These are phyloP conservation scores for Hiodon tergisus DNA, from an alignment of 2,113 vertebrate species.

Conservation along the genomic window DNA sequence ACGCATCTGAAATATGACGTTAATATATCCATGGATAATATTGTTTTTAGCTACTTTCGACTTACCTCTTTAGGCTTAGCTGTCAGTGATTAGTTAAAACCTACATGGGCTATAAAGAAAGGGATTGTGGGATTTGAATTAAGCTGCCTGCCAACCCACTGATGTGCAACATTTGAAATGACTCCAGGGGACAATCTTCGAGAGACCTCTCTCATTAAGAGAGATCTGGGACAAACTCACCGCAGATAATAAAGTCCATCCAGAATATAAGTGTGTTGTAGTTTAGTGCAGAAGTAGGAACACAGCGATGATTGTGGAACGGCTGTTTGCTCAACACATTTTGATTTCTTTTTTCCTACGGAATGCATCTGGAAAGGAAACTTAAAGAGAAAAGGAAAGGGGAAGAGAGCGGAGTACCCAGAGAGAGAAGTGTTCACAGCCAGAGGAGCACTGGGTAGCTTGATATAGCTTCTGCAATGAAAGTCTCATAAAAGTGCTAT, in stretches of 20 bases:
- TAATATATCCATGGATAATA: too few species aligned
- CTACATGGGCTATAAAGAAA: background rate
- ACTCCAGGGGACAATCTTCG: background rate
- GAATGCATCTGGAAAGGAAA: conserved; percentile 31
- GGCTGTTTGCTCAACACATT: background rate
- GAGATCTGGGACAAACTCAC: background rate
- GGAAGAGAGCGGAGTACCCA: conserved; percentile 45
- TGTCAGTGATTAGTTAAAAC: background rate
- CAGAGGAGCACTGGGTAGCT: conserved; percentile 60
- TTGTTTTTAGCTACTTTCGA: too few species aligned
- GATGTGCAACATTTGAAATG: conserved; percentile 12
- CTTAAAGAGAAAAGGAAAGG: conserved; percentile 32
- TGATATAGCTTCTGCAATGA: conserved; percentile 72
- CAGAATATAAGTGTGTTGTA: background rate
- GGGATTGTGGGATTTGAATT: background rate
- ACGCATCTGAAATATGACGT: too few species aligned
- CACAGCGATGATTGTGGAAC: too few species aligned
- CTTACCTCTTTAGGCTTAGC: background rate
- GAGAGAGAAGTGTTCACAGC: conserved; percentile 21
- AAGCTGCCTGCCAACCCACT: conserved; percentile 4
- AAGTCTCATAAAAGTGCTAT: conserved; percentile 71
- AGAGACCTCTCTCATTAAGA: conserved; percentile 11
- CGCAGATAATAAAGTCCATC: background rate
- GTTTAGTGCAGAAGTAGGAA: too few species aligned
- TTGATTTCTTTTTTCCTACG: conserved; percentile 21